Conservation (phyloP, 1,140 invertebrate species). For the Nomia melanderi region DNA sequence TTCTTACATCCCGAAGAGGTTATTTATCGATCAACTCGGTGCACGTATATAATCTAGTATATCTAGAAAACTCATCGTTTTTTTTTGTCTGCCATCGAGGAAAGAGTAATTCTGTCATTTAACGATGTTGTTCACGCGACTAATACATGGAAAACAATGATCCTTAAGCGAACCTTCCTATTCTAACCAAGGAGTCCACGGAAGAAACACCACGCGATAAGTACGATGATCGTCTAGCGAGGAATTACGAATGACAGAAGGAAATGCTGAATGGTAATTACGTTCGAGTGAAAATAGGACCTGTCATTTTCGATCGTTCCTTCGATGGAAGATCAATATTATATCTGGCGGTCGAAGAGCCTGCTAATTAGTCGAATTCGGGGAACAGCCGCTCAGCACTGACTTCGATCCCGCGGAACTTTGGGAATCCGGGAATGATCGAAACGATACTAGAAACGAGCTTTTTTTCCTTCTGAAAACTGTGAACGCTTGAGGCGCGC, state of each 20-base stretch:
- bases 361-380: background rate
- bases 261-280: background rate
- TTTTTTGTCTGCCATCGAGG: background rate
- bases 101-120: background rate
- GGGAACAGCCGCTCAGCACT: background rate
- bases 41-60: background rate
- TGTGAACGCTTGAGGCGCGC: constrained; percentile 16
- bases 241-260: background rate
- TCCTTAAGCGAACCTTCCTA: background rate
- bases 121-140: background rate
- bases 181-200: background rate
- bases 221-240: background rate
- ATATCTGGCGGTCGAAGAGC: constrained; percentile 46
- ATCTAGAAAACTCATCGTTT: background rate
- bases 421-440: background rate
- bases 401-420: background rate
- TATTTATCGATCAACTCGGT: background rate
- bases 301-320: constrained; percentile 32
- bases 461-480: constrained; percentile 37
- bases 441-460: constrained; percentile 13
- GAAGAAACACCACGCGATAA: background rate
- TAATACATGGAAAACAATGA: background rate
- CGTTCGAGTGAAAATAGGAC: constrained; percentile 6
- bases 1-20: background rate
- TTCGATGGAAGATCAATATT: constrained; percentile 59